phyloP scores from a whole-genome alignment of 2,888 invertebrate genomes.

The Oscheius sp. region DNA sequence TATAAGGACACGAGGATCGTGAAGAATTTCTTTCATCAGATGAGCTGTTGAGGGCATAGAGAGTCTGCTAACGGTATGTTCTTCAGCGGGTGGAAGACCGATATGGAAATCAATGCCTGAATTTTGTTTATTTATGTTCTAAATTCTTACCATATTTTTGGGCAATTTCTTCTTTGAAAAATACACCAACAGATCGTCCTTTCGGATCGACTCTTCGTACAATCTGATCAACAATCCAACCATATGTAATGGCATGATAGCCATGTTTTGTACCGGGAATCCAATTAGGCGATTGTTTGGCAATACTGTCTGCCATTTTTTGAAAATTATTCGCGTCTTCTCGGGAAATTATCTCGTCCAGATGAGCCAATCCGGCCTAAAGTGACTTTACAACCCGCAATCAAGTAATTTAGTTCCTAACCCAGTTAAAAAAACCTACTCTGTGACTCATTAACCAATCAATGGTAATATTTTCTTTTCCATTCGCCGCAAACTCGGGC shows the following conservation, averaged over 20 bases:
- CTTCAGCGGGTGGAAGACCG: conserved; percentile 66
- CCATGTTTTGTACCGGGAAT: conserved; percentile 51
- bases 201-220: conserved; percentile 71
- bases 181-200: conserved; percentile 64
- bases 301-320: conserved; percentile 69
- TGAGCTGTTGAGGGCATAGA: conserved; percentile 57
- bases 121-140: not conserved
- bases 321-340: conserved; percentile 70
- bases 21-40: conserved; percentile 62
- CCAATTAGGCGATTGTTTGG: conserved; percentile 69
- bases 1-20: conserved; percentile 64
- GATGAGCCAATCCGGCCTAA: conserved; percentile 71
- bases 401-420: not conserved
- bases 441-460: conserved; percentile 65
- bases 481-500: conserved; percentile 73
- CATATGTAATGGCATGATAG: conserved; percentile 72
- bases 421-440: conserved; percentile 28
- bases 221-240: conserved; percentile 72
- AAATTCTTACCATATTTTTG: conserved; percentile 53
- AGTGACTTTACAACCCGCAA: not conserved
- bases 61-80: conserved; percentile 68
- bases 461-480: conserved; percentile 72
- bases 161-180: conserved; percentile 70
- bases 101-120: conserved; percentile 70
- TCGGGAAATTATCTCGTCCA: conserved; percentile 69